Evolutionary conservation across 2,113 vertebrate species (phyloP).

Genomic region (Plecotus auritus): DNA sequence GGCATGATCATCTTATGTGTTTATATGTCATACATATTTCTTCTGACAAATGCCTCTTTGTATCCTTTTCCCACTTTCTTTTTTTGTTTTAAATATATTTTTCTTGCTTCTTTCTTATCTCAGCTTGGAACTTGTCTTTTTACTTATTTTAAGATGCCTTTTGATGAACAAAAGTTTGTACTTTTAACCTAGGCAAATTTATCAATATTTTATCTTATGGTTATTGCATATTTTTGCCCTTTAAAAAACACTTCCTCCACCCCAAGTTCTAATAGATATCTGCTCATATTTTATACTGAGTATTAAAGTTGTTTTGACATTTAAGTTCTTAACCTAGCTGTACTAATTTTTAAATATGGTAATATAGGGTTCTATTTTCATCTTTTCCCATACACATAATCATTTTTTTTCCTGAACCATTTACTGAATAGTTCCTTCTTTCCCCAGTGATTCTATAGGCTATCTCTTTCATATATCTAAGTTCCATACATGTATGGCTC

Average conservation of each 20-base stretch:
- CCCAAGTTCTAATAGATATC: neutral
- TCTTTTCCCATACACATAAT: neutral
- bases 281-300: neutral
- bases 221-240: neutral
- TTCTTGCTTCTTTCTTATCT: neutral
- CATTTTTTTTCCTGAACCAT: neutral
- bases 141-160: constrained; percentile 31
- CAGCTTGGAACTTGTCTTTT: neutral
- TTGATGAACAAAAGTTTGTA: constrained; percentile 3
- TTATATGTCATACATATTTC: neutral
- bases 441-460: neutral
- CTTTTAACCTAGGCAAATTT: constrained; percentile 33
- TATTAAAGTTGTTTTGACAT: neutral
- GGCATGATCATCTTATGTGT: neutral
- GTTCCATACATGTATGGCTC: neutral
- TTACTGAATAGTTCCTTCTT: constrained; percentile 27
- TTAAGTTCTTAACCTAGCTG: neutral
- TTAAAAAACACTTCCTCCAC: neutral
- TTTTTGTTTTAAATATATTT: no score
- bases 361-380: neutral
- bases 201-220: constrained; percentile 40
- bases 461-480: neutral
- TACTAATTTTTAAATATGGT: neutral
- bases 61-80: constrained; percentile 1
- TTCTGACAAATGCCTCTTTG: constrained; percentile 17